Conservation (phyloP, 2,113 vertebrate species). For the Noturus placidus region DNA sequence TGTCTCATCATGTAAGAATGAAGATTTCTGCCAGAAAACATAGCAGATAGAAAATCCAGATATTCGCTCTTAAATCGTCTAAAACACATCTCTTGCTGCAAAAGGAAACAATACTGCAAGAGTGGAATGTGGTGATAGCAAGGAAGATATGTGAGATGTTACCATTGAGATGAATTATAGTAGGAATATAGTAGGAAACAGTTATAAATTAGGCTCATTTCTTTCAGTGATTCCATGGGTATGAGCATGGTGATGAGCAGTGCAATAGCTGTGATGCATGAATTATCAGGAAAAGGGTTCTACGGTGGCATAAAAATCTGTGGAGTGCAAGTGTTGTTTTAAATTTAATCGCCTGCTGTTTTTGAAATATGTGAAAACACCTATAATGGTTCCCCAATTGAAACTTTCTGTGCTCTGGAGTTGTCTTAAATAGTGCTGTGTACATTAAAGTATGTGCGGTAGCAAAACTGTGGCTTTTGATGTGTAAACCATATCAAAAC, state of each 20-base stretch:
- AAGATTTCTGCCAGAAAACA: not conserved
- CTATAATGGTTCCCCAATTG: not conserved
- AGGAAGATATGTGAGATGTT: not conserved
- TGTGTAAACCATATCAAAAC: not conserved
- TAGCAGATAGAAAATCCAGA: not conserved
- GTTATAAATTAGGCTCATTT: not conserved
- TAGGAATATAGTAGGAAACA: not conserved
- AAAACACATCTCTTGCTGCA: not conserved
- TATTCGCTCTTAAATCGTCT: not conserved
- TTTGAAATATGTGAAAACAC: not conserved
- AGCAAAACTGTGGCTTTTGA: not conserved
- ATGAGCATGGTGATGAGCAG: not conserved
- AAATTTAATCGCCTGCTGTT: not conserved
- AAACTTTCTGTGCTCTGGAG: not conserved
- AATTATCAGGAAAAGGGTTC: not conserved
- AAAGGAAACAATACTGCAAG: not conserved
- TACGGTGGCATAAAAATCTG: not conserved
- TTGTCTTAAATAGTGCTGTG: not conserved
- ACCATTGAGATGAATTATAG: not conserved
- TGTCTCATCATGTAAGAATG: not conserved
- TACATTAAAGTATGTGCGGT: not conserved
- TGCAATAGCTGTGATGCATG: too few relatives aligned
- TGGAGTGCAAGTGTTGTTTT: not conserved
- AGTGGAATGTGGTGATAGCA: not conserved
- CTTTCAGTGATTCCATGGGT: not conserved